These are phyloP conservation scores for Caenorhabditis macrosperma DNA, from an alignment of 2,888 invertebrate species.

Conservation along the genomic window DNA sequence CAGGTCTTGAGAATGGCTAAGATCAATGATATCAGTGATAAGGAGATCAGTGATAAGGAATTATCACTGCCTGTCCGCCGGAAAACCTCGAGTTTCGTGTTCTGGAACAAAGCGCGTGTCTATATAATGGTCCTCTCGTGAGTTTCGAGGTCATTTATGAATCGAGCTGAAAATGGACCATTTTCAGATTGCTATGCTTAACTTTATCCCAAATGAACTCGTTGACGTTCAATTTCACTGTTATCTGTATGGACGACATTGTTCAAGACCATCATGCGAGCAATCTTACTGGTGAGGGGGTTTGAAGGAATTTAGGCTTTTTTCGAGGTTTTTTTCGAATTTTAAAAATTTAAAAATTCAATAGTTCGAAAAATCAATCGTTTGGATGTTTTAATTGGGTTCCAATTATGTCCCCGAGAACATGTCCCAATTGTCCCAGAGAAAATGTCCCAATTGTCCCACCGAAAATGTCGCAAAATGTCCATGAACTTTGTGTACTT, in stretches of 20 bases:
- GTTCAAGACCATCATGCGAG: not conserved
- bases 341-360: too few species aligned
- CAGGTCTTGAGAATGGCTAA: not conserved
- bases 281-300: constrained; percentile 2
- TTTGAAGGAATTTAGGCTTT: too few species aligned
- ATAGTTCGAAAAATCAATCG: too few species aligned
- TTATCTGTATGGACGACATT: constrained; percentile 54
- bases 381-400: too few species aligned
- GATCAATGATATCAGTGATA: not conserved
- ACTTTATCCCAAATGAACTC: constrained; percentile 32
- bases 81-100: constrained; percentile 12
- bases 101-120: constrained; percentile 12
- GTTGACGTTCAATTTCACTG: constrained; percentile 34
- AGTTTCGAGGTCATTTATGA: not conserved
- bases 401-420: too few species aligned
- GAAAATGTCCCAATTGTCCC: too few species aligned
- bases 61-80: not conserved
- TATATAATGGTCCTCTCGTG: constrained; percentile 11
- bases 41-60: not conserved
- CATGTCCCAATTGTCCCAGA: too few species aligned
- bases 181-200: constrained; percentile 11
- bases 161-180: not conserved
- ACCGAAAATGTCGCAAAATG: too few species aligned
- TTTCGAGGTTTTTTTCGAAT: too few species aligned
- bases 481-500: too few species aligned